Percentiles rank a stretch among this genome's conserved stretches.
Conservation (phyloP, 92 coral and sea anemone species). For the Pocillopora grandis region DNA sequence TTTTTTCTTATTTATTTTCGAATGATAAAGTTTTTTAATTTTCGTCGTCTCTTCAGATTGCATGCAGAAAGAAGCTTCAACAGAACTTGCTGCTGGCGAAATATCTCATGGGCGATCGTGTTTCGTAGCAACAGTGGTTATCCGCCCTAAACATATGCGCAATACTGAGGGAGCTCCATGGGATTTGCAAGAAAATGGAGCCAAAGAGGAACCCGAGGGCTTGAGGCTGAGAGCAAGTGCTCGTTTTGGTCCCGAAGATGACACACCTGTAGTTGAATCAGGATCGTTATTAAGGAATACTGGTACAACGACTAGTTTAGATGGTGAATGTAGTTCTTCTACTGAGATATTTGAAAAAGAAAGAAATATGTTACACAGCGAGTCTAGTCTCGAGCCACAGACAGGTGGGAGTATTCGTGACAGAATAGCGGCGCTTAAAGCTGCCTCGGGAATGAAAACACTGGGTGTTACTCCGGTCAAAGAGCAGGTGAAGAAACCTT, state of each 20-base stretch:
- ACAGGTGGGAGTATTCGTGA: constrained; percentile 53
- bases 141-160: not conserved
- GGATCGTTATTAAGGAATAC: not conserved
- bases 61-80: constrained; percentile 21
- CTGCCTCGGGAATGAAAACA: constrained; percentile 52
- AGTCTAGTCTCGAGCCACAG: not conserved
- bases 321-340: not conserved
- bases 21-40: not conserved
- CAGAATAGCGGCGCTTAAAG: constrained; percentile 54
- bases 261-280: not conserved
- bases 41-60: constrained; percentile 21
- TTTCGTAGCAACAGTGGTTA: constrained; percentile 16
- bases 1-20: not conserved
- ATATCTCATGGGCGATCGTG: not conserved
- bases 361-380: not conserved
- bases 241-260: not conserved
- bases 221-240: not conserved
- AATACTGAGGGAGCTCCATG: constrained; percentile 3
- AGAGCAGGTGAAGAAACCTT: constrained; percentile 1
- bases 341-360: not conserved
- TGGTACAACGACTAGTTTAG: not conserved
- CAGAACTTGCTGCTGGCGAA: not conserved
- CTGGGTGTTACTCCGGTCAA: constrained; percentile 53
- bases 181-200: not conserved
- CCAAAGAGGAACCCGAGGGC: not conserved